A percentile compares a stretch with the other conserved stretches of the same genome.
Conservation (phyloP, 1,140 invertebrate species). For the Yoshiicerus persimilis region DNA sequence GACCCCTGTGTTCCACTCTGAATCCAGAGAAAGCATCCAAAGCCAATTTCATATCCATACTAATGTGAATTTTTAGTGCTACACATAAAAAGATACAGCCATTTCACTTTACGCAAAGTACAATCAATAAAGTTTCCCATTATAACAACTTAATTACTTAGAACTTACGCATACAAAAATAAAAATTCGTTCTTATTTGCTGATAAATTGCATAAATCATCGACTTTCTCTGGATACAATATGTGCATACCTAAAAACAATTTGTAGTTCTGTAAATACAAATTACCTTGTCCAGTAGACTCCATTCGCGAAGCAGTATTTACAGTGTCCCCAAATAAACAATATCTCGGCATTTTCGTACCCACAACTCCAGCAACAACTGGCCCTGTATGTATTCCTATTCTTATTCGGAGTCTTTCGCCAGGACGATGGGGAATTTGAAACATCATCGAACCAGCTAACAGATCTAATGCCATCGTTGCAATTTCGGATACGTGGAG, state of each 20-base stretch:
- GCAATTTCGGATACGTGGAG: slow-evolving; percentile 84
- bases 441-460: slow-evolving; percentile 74
- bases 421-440: slow-evolving; percentile 71
- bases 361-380: slow-evolving; percentile 64
- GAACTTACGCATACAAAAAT: slow-evolving; percentile 75
- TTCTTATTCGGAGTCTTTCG: slow-evolving; percentile 70
- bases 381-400: slow-evolving; percentile 71
- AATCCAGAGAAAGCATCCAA: slow-evolving; percentile 80
- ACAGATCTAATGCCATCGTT: slow-evolving; percentile 78
- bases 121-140: too few relatives aligned
- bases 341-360: slow-evolving; percentile 67
- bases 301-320: not conserved
- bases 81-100: not conserved
- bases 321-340: slow-evolving; percentile 80
- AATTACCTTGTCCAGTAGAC: not conserved
- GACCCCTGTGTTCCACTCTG: slow-evolving; percentile 73
- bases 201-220: not conserved
- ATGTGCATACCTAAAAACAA: too few relatives aligned
- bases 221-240: not conserved
- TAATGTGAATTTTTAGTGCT: slow-evolving; percentile 88
- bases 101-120: not conserved
- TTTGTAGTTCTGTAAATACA: too few relatives aligned
- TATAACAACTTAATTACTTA: slow-evolving; percentile 58
- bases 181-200: slow-evolving; percentile 67
- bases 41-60: slow-evolving; percentile 78